phyloP scores from a whole-genome alignment of 92 coral and sea anemone genomes.

The Epizoanthus fatuus region DNA sequence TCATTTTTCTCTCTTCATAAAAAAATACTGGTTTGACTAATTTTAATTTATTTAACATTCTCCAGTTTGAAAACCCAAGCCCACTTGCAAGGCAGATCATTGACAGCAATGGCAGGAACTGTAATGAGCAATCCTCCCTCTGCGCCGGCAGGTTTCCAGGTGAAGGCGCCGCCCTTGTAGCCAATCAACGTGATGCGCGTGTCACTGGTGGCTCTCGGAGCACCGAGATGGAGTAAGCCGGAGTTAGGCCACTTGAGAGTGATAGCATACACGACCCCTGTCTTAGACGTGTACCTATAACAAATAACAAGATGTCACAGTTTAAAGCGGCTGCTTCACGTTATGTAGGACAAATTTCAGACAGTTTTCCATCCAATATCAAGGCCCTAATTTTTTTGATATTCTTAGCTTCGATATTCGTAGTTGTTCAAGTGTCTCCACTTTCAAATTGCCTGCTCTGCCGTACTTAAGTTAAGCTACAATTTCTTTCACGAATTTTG shows the following conservation, averaged over 20 bases:
- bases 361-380: too few species aligned
- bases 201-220: constrained; percentile 22
- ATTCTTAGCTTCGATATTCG: too few species aligned
- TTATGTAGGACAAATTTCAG: too few species aligned
- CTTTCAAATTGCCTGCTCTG: too few species aligned
- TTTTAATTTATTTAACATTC: constrained; percentile 40
- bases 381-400: too few species aligned
- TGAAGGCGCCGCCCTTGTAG: constrained; percentile 32
- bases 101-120: constrained; percentile 37
- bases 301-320: background rate
- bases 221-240: constrained; percentile 54
- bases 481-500: too few species aligned
- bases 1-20: too few species aligned
- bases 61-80: constrained; percentile 70
- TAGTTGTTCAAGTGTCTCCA: too few species aligned
- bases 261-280: constrained; percentile 59
- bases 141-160: constrained; percentile 48
- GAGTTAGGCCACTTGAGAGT: constrained; percentile 62
- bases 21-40: too few species aligned
- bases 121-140: constrained; percentile 37
- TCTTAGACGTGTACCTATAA: constrained; percentile 70
- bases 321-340: background rate
- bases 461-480: too few species aligned
- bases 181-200: constrained; percentile 55
- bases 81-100: constrained; percentile 58